Evolutionary conservation across 2,113 vertebrate genomes (phyloP).

Genomic region (Megalops atlanticus): DNA sequence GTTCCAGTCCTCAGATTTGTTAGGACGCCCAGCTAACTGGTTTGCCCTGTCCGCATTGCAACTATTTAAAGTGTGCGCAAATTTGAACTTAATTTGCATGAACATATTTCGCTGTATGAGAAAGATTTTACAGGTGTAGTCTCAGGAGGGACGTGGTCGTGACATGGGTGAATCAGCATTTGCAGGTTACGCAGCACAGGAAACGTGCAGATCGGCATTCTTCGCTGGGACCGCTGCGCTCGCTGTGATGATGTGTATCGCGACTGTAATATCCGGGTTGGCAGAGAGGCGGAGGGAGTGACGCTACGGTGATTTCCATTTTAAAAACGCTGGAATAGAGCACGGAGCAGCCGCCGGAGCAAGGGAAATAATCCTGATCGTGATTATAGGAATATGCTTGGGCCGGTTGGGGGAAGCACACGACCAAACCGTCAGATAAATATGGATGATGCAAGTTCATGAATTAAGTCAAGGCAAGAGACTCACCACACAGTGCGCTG

Average conservation of each 20-base stretch:
- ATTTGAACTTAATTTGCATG: neutral
- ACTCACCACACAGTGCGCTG: neutral
- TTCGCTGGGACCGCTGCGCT: slow-evolving; percentile 4
- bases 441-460: slow-evolving; percentile 37
- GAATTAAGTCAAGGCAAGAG: slow-evolving; percentile 39
- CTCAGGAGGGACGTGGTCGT: neutral
- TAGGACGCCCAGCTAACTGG: neutral
- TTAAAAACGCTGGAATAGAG: slow-evolving; percentile 49
- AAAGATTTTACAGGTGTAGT: neutral
- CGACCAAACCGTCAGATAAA: slow-evolving; percentile 33
- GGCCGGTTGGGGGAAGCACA: slow-evolving; percentile 38
- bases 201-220: slow-evolving; percentile 1
- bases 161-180: neutral
- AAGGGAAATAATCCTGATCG: slow-evolving; percentile 21
- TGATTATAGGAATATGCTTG: slow-evolving; percentile 55
- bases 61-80: neutral
- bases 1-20: too few relatives aligned
- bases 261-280: slow-evolving; percentile 63
- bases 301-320: slow-evolving; percentile 48
- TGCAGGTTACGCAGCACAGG: neutral
- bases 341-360: slow-evolving; percentile 50
- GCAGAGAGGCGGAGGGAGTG: slow-evolving; percentile 60
- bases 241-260: slow-evolving; percentile 38
- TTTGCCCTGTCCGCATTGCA: neutral
- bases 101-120: neutral